Evolutionary conservation across 2,797 vertebrate genomes (phyloP).

Genomic region (Centropyge bicolor): DNA sequence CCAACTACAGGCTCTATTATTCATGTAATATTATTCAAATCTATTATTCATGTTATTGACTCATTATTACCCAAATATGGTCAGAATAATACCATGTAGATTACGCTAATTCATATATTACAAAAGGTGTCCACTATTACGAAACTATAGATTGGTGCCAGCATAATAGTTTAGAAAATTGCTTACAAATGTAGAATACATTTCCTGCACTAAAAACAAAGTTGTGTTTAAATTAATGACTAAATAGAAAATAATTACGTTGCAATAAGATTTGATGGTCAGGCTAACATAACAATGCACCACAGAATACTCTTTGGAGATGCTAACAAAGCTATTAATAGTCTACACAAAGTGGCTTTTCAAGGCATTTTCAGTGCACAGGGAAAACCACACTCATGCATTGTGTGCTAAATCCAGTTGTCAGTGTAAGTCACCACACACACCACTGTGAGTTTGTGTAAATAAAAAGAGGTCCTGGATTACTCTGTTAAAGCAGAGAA

Average conservation of each 20-base stretch:
- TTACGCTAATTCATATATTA: not conserved
- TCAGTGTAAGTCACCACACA: conserved; percentile 65
- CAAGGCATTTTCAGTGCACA: conserved; percentile 44
- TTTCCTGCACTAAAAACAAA: not conserved
- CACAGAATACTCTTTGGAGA: conserved; percentile 20
- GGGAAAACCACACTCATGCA: conserved; percentile 61
- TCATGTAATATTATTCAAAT: too few relatives aligned
- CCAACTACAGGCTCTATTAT: not conserved
- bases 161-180: not conserved
- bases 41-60: not conserved
- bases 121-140: not conserved
- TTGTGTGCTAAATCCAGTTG: conserved; percentile 63
- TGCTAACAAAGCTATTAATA: conserved; percentile 2
- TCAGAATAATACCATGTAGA: not conserved
- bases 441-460: conserved; percentile 60
- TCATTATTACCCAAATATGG: not conserved
- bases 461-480: conserved; percentile 75
- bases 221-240: too few relatives aligned
- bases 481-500: conserved; percentile 29
- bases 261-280: too few relatives aligned
- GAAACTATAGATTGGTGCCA: not conserved
- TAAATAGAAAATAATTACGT: too few relatives aligned
- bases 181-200: not conserved
- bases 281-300: not conserved
- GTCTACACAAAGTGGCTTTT: conserved; percentile 37